Evolutionary conservation across 1,140 invertebrate species (phyloP), one percentile per base, ranked within the genome.

Genomic region (Neodiprion pinetum): DNA sequence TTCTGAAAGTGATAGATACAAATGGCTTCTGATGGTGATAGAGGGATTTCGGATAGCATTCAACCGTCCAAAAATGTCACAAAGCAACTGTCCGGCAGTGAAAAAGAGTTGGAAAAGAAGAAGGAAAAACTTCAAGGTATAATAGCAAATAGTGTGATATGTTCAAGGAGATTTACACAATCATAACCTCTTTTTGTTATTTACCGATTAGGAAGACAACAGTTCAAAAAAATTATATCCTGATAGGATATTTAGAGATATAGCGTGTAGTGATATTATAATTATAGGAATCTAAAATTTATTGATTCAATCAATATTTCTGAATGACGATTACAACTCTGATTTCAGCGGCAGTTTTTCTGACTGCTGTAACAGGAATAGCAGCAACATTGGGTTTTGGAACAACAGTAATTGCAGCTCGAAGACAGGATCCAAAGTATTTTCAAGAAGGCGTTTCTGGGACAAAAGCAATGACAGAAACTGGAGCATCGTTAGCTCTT

Each of bases 321-420:
- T 12, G 5, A 61, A 12, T 0, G 9, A 14, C 53, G 28, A 61
- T 9, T 61, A 7, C 5, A 14, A 8, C 11, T 17, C 7, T 12
- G 11, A 17, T 9, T 14, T 12, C 53, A 17, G 28, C 28, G 82
- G 92, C 91, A 67, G 86, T 94, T 68, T 97, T 97, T 86, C 84
- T 98, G 47, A 90, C 92, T 1, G 88, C 93, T 47, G 91, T 97
- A 12, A 92, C 95, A 67, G 95, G 95, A 66, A 88, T 95, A 48
- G 96, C 96, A 5, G 91, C 95, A 1, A 77, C 96, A 9, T 89
- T 94, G 82, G 96, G 96, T 3, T 98, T 98, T 89, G 92, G 94
- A 11, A 90, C 91, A 70, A 94, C 96, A 53, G 78, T 98, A 68
- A 91, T 93, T 49, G 89, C 92, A 77, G 93, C 94, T 1, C 96